Base-by-base conservation (phyloP, 1,140 invertebrate species). In the Hormaphis cornu region DNA sequence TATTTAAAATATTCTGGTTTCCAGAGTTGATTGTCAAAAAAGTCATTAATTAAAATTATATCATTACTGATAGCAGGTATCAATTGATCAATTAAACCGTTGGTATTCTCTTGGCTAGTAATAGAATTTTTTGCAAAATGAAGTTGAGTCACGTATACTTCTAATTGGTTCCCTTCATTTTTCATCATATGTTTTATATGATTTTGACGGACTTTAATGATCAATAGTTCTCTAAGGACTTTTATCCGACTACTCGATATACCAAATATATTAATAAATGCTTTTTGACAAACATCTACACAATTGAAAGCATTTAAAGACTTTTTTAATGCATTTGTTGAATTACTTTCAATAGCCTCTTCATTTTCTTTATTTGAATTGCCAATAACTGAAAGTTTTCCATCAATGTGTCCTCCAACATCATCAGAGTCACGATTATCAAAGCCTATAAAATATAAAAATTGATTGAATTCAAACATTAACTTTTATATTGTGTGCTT, bases 11-110 rank as follows among this genome's bases (percentile, higher is more conserved):
- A 81, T 73, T 83, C 82, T 24, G 81, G 81, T 75, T 82, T 82
- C 82, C 82, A 83, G 30, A 83, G 74, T 74, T 83, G 82, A 74
- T 83, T 81, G 30, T 76, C 77, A 75, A 83, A 83, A 73, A 83
- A 83, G 71, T 81, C 80, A 71, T 81, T 79, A 24, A 83, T 80
- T 69, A 82, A 78, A 30, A 78, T 78, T 28, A 81, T 78, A 71
- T 81, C 80, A 69, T 73, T 71, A 40, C 72, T 72, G 30, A 74
- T 74, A 4, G 73, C 71, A 30, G 63, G 69, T 42, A 74, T 48
- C 18, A 74, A 56, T 33, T 72, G 69, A 22, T 72, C 61, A 37
- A 61, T 42, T 71, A 71, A 30, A 35, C 70, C 54, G 8, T 70
- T 59, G 20, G 40, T 59, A 58, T 71, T 46, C 40, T 54, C 66